Evolutionary conservation across 2,888 invertebrate genomes (phyloP).

Genomic region (Taenaris catops): DNA sequence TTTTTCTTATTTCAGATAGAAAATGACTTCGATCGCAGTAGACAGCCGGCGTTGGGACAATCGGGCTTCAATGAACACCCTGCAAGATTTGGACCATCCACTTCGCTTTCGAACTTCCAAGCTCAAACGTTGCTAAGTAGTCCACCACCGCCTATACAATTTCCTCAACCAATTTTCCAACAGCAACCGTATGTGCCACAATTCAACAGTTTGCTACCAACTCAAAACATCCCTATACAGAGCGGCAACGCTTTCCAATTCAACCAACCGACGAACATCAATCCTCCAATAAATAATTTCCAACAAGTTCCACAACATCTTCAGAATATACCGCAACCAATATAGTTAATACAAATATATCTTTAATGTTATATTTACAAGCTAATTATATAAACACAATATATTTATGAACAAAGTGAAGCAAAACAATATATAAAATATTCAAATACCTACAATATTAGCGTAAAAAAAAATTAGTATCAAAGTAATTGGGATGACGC

Average conservation of each 20-base stretch:
- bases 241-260: slow-evolving; percentile 47
- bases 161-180: slow-evolving; percentile 54
- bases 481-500: too few relatives aligned
- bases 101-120: slow-evolving; percentile 63
- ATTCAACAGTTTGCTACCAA: slow-evolving; percentile 51
- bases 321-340: slow-evolving; percentile 51
- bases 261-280: slow-evolving; percentile 40
- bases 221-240: slow-evolving; percentile 40
- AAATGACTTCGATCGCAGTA: slow-evolving; percentile 71
- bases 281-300: slow-evolving; percentile 39
- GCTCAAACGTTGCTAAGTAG: slow-evolving; percentile 40
- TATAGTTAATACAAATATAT: too few relatives aligned
- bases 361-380: too few relatives aligned
- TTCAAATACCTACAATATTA: too few relatives aligned
- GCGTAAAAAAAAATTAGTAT: too few relatives aligned
- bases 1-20: slow-evolving; percentile 60
- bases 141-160: slow-evolving; percentile 47
- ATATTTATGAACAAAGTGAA: too few relatives aligned
- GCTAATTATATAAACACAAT: too few relatives aligned
- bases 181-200: slow-evolving; percentile 59
- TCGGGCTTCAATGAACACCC: slow-evolving; percentile 68
- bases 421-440: too few relatives aligned
- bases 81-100: slow-evolving; percentile 65
- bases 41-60: slow-evolving; percentile 56
- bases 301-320: slow-evolving; percentile 38